Evolutionary conservation across 2,113 vertebrate species (phyloP).

Genomic region (Anarrhichthys ocellatus): DNA sequence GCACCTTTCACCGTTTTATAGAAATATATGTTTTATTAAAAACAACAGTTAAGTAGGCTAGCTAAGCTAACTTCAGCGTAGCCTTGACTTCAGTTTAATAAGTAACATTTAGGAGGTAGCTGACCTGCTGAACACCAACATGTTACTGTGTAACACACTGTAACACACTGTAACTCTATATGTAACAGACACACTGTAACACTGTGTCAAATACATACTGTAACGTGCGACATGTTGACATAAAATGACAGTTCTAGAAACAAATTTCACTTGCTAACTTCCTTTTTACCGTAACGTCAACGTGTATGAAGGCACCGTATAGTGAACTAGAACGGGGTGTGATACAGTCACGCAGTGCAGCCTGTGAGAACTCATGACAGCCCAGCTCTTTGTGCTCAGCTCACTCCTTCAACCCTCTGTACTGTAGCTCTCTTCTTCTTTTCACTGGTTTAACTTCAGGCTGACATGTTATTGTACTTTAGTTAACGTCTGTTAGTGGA

Average conservation of each 20-base stretch:
- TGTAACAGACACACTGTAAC: not conserved
- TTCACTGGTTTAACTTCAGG: not conserved
- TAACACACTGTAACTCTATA: not conserved
- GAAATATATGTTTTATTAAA: not conserved
- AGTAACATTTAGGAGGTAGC: constrained; percentile 19
- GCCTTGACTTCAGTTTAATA: not conserved
- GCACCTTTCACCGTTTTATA: not conserved
- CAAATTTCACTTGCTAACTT: not conserved
- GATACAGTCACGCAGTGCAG: not conserved
- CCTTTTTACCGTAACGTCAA: not conserved
- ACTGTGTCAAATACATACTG: not conserved
- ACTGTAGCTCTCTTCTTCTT: not conserved
- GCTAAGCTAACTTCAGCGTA: not conserved
- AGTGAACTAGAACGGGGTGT: not conserved
- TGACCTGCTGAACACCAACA: constrained; percentile 16
- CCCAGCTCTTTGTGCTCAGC: not conserved
- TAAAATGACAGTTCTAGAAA: not conserved
- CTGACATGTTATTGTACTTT: not conserved
- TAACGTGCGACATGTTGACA: not conserved
- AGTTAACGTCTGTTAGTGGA: not conserved
- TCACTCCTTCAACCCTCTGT: not conserved
- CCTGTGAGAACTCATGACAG: constrained; percentile 20
- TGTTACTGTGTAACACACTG: not conserved
- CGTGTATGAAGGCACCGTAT: not conserved
- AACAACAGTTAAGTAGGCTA: not conserved